Evolutionary conservation across 2,888 invertebrate genomes (phyloP), one percentile per base, ranked within the genome.

Genomic region (Timema podura): DNA sequence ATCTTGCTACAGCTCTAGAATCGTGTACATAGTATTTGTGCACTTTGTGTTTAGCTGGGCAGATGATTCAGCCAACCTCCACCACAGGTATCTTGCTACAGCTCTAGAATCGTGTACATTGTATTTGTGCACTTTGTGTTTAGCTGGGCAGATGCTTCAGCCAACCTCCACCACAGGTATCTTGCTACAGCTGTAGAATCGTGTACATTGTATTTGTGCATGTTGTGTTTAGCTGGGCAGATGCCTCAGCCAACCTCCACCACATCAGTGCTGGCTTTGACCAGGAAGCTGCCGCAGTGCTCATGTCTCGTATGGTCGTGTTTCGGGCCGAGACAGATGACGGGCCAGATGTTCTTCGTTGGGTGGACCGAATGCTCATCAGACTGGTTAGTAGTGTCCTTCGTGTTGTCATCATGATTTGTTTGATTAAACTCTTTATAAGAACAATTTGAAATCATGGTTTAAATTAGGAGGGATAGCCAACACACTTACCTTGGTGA

Each of bases 341-440:
- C 79, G 96, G 97, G 48, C 95, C 97, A 0, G 99, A 99, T 81
- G 97, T 99, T 51, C 86, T 99, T 75, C 89, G 99, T 80, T 99
- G 99, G 99, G 91, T 99, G 11, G 99, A 99, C 81, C 85, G 99
- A 75, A 98, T 96, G 91, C 89, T 99, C 16, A 99, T 99, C 78
- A 86, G 98, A 80, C 84, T 99, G 86, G 96, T 97, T 83, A 78
- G 82, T 78, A 16, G 30, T 30, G 30, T 30, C 30, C 30, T 30
- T 30, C n/a, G 30, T 30, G 30, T 30, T 30, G 30, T 30, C 30
- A 30, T 30, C 30, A 30, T 30, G 30, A 30, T 30, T 30, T 30
- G 30, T 2, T 30, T 1, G 2, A 2, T 30, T 30, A 30, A 30
- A 30, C 30, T 30, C 30, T 30, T 30, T 30, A 30, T 2, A 30